Evolutionary conservation across 1,140 invertebrate genomes (phyloP), one percentile per base, ranked within the genome.

Genomic region (Drusus annulatus): DNA sequence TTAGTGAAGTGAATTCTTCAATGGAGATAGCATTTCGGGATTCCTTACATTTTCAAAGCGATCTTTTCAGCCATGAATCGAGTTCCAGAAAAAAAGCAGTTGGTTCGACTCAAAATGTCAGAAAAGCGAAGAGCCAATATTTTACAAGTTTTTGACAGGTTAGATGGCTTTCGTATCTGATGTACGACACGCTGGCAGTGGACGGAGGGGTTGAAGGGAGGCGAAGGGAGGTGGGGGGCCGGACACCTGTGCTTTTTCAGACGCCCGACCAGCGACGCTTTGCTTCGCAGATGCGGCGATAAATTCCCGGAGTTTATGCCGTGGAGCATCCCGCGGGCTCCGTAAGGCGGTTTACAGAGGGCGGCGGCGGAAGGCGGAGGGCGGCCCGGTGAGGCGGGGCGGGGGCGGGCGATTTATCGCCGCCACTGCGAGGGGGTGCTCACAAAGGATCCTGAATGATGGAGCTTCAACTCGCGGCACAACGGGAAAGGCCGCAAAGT

Each of bases 121-220:
- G 81, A 78, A 83, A 78, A 78, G 76, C 76, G 76, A 78, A 78
- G 76, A 78, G 45, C 76, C 88, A 86, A 90, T 90, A 90, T 89
- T 90, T 90, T 88, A 90, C 87, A 90, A 90, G 88, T 90, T 90
- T 90, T 89, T 90, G 89, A 90, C 89, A 90, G 88, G 84, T 87
- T 87, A 88, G 88, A 89, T 86, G 88, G 87, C 85, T 84, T 84
- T 84, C 84, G 83, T 83, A 84, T 84, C 81, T 84, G 81, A 84
- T 79, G 78, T 85, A 82, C 85, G 82, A 78, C 85, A 84, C 84
- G 56, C 28, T 25, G 74, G 60, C 56, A 60, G 74, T 62, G 74
- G 74, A 76, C 56, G 56, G 74, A 63, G 74, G 56, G 54, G 52
- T 45, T 36, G 52, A 6, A 8, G 52, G 73, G 76, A 5, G 45